Percentiles rank a stretch among this genome's conserved stretches.
These are phyloP conservation scores for Plusia festucae DNA, from an alignment of 2,888 invertebrate genomes.

Conservation along the genomic window DNA sequence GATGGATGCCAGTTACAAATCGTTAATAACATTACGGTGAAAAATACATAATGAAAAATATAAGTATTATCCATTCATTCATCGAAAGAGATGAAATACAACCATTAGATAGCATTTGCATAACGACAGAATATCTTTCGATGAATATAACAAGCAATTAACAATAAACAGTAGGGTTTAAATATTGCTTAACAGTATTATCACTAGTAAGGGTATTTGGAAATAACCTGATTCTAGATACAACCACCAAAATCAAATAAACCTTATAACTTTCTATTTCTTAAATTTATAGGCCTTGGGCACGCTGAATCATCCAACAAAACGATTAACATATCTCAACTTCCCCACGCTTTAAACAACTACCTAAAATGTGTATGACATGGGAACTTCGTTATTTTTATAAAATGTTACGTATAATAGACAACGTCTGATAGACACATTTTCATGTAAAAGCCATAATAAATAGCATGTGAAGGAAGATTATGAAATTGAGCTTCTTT, in stretches of 20 bases:
- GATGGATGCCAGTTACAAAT: conserved; percentile 11
- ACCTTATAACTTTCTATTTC: conserved; percentile 32
- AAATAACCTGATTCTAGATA: conserved; percentile 34
- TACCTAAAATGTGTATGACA: conserved; percentile 52
- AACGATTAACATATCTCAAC: conserved; percentile 17
- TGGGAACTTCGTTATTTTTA: conserved; percentile 53
- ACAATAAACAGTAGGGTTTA: background rate
- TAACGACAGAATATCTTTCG: background rate
- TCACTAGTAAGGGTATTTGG: conserved; percentile 20
- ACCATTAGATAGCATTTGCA: background rate
- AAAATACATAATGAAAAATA: conserved; percentile 3
- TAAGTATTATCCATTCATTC: background rate
- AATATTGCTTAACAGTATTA: conserved; percentile 14
- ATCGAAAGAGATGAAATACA: background rate
- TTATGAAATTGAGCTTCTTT: conserved; percentile 59
- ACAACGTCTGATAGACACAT: conserved; percentile 44
- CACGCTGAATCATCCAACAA: conserved; percentile 34
- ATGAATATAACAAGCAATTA: background rate
- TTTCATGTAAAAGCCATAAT: conserved; percentile 53
- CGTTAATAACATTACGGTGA: background rate
- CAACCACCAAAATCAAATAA: conserved; percentile 33
- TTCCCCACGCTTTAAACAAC: conserved; percentile 22
- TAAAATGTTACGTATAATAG: conserved; percentile 52
- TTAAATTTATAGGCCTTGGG: conserved; percentile 45
- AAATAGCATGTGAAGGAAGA: conserved; percentile 60